Evolutionary conservation across 2,888 invertebrate species (phyloP).

Genomic region (Drosophila niveifrons): DNA sequence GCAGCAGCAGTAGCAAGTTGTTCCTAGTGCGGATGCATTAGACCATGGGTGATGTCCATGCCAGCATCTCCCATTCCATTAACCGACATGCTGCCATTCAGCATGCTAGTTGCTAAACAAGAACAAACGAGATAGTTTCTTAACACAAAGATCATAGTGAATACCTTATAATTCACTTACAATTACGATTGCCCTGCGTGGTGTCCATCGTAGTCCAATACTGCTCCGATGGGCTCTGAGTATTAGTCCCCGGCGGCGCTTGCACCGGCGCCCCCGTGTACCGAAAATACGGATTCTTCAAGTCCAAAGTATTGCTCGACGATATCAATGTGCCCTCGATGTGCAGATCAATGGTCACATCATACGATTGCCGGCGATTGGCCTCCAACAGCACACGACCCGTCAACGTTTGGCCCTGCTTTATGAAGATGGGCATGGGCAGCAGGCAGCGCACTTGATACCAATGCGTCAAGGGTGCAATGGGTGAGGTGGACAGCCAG

Average conservation of each 20-base stretch:
- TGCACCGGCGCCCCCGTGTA: conserved; percentile 97
- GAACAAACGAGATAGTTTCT: neutral
- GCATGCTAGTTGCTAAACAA: conserved; percentile 89
- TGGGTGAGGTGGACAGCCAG: conserved; percentile 99
- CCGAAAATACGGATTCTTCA: conserved; percentile 99
- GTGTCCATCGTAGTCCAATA: conserved; percentile 95
- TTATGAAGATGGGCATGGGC: conserved; percentile 96
- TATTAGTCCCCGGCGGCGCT: conserved; percentile 96
- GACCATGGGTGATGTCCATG: conserved; percentile 88
- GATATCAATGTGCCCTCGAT: conserved; percentile 95
- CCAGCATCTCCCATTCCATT: conserved; percentile 91
- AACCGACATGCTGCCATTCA: conserved; percentile 91
- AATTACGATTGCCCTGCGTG: conserved; percentile 87
- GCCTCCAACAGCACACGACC: conserved; percentile 95
- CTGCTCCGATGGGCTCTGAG: conserved; percentile 96
- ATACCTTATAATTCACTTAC: conserved; percentile 59
- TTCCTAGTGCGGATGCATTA: conserved; percentile 79
- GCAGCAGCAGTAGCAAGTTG: conserved; percentile 15
- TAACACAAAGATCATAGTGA: neutral
- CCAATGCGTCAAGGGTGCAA: conserved; percentile 99
- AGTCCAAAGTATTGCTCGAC: conserved; percentile 96
- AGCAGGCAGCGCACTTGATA: conserved; percentile 98
- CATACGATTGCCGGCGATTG: conserved; percentile 99
- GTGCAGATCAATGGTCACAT: conserved; percentile 97
- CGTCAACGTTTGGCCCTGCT: conserved; percentile 95